A percentile compares a stretch with the other conserved stretches of the same genome.
Conservation (phyloP, 2,797 vertebrate genomes). For the Nasua narica region DNA sequence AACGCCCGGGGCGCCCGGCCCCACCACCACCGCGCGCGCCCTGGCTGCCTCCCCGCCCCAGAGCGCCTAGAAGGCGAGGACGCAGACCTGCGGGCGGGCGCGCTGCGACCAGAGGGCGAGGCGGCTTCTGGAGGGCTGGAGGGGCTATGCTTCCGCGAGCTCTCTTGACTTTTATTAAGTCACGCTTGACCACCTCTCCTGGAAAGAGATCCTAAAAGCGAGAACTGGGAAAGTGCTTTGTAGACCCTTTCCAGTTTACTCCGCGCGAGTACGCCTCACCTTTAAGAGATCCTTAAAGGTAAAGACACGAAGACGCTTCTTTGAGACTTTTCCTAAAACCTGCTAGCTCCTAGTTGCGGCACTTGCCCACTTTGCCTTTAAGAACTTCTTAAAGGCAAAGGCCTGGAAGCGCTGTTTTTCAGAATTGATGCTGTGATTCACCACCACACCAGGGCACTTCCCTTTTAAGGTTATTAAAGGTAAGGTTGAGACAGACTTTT, state of each 20-base stretch:
- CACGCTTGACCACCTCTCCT: not conserved
- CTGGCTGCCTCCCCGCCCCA: too few species aligned
- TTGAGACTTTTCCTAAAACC: not conserved
- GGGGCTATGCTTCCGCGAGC: not conserved
- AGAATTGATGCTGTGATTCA: not conserved
- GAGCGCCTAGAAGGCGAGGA: not conserved
- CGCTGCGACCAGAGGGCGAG: not conserved
- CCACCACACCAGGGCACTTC: not conserved
- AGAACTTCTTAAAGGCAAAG: constrained; percentile 53
- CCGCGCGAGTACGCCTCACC: constrained; percentile 10
- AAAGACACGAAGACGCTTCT: not conserved
- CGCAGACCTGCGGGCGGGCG: not conserved
- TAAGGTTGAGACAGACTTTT: not conserved
- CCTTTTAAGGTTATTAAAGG: constrained; percentile 64
- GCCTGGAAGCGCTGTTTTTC: not conserved
- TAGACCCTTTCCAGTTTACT: constrained; percentile 32
- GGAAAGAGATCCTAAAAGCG: constrained; percentile 34
- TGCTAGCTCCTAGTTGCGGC: not conserved
- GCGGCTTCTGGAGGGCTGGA: not conserved
- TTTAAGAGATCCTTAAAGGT: constrained; percentile 63
- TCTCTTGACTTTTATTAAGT: not conserved
- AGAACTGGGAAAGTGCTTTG: constrained; percentile 33
- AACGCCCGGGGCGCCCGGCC: constrained; percentile 18
- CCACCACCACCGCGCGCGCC: accelerated
- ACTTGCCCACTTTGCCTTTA: constrained; percentile 44